Evolutionary conservation across 2,888 invertebrate species (phyloP).

Genomic region (Venusia cambrica): DNA sequence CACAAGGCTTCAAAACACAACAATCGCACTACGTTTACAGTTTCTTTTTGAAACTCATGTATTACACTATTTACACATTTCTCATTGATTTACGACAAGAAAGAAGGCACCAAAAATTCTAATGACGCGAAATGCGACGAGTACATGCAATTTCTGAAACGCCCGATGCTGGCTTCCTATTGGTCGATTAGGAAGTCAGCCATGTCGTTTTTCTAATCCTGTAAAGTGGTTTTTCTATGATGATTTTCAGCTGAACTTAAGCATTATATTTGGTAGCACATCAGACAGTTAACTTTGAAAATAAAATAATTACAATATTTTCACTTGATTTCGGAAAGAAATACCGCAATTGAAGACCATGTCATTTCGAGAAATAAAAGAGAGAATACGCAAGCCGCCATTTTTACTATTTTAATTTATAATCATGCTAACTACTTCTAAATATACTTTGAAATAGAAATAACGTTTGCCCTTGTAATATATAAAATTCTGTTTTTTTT

Average conservation of each 20-base stretch:
- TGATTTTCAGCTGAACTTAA: not conserved
- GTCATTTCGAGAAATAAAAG: slow-evolving; percentile 22
- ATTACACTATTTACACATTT: slow-evolving; percentile 49
- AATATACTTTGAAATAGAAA: not conserved
- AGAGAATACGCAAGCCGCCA: slow-evolving; percentile 42
- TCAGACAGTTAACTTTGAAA: slow-evolving; percentile 1
- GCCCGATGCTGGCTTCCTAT: slow-evolving; percentile 85
- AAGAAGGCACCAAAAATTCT: slow-evolving; percentile 84
- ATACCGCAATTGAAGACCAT: slow-evolving; percentile 18
- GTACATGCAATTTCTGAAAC: slow-evolving; percentile 85
- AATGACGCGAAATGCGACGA: slow-evolving; percentile 87
- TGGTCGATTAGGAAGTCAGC: slow-evolving; percentile 85
- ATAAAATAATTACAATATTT: slow-evolving; percentile 4
- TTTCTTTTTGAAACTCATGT: slow-evolving; percentile 41
- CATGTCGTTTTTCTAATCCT: slow-evolving; percentile 80
- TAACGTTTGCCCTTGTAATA: too few relatives aligned
- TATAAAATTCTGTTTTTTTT: too few relatives aligned
- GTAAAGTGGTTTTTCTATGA: slow-evolving; percentile 50
- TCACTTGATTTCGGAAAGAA: slow-evolving; percentile 13
- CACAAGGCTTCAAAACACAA: slow-evolving; percentile 53
- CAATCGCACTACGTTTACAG: slow-evolving; percentile 43
- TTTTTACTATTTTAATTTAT: slow-evolving; percentile 44
- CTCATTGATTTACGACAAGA: slow-evolving; percentile 52
- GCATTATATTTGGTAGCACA: not conserved
- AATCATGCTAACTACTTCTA: slow-evolving; percentile 25